A percentile compares a stretch with the other conserved stretches of the same genome.
Evolutionary conservation across 2,797 vertebrate species (phyloP).

Genomic region (Cyprinella venusta): DNA sequence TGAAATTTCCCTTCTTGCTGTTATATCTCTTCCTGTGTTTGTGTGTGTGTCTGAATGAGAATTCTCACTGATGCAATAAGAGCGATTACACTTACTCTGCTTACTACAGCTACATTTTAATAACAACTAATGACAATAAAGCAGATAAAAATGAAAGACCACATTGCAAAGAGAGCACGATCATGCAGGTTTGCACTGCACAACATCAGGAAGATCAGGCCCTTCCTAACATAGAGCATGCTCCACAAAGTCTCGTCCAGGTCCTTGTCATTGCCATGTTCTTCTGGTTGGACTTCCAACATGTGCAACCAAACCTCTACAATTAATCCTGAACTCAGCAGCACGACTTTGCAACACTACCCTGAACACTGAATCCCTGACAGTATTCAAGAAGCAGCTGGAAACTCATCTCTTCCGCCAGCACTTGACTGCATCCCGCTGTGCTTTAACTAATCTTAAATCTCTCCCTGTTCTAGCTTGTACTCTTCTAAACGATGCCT

Average conservation of each 20-base stretch:
- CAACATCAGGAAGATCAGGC: neutral
- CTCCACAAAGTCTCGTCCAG: neutral
- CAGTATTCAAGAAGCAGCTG: neutral
- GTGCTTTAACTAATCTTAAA: neutral
- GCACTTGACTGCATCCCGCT: neutral
- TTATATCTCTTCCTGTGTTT: conserved; percentile 25
- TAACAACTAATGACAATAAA: neutral
- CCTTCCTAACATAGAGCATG: neutral
- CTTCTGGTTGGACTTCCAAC: neutral
- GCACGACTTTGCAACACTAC: neutral
- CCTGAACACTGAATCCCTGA: neutral
- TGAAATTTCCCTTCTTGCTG: conserved; percentile 8
- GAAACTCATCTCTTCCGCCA: neutral
- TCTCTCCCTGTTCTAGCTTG: neutral
- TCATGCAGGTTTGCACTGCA: neutral
- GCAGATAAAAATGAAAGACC: neutral
- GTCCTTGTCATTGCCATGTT: neutral
- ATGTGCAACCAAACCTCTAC: neutral
- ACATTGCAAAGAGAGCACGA: neutral
- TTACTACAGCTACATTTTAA: neutral
- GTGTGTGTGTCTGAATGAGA: conserved; percentile 24
- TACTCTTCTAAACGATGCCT: neutral
- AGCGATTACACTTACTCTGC: neutral
- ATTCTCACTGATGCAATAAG: conserved; percentile 6
- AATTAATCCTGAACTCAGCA: neutral